These are phyloP conservation scores for Manis pentadactyla DNA, from an alignment of 2,797 vertebrate genomes.

Conservation along the genomic window DNA sequence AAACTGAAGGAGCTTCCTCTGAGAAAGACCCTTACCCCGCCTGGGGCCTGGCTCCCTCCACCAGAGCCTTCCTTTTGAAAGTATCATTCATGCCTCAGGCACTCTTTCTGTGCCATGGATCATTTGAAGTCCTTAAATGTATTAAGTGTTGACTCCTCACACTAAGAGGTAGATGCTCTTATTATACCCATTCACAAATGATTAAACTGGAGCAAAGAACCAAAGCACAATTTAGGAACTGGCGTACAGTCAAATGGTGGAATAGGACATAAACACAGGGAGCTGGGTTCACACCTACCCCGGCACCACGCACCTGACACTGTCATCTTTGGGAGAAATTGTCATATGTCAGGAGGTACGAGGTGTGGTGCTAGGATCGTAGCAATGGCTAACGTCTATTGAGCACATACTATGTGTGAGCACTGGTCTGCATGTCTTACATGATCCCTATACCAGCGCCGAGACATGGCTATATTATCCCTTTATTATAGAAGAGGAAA, in stretches of 20 bases:
- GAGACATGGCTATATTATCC: not conserved
- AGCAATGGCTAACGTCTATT: not conserved
- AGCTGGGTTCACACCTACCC: no score
- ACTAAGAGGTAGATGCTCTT: not conserved
- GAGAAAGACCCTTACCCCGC: not conserved
- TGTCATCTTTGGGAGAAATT: not conserved
- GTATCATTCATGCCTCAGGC: not conserved
- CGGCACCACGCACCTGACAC: not conserved
- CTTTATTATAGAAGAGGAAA: not conserved
- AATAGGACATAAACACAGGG: not conserved
- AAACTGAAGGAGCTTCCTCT: not conserved
- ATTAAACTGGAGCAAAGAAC: not conserved
- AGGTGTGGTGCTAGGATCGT: not conserved
- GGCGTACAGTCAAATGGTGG: not conserved
- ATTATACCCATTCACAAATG: not conserved
- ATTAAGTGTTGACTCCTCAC: not conserved
- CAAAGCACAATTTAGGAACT: not conserved
- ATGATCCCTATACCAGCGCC: not conserved
- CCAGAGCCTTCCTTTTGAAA: not conserved
- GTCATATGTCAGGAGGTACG: accelerated
- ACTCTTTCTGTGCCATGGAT: not conserved
- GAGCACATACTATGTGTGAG: accelerated
- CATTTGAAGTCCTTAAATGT: not conserved
- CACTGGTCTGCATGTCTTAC: not conserved
- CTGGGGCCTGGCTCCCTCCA: no score